Evolutionary conservation across 2,113 vertebrate genomes (phyloP), one percentile per base, ranked within the genome.

Genomic region (Trichomycterus rosablanca): DNA sequence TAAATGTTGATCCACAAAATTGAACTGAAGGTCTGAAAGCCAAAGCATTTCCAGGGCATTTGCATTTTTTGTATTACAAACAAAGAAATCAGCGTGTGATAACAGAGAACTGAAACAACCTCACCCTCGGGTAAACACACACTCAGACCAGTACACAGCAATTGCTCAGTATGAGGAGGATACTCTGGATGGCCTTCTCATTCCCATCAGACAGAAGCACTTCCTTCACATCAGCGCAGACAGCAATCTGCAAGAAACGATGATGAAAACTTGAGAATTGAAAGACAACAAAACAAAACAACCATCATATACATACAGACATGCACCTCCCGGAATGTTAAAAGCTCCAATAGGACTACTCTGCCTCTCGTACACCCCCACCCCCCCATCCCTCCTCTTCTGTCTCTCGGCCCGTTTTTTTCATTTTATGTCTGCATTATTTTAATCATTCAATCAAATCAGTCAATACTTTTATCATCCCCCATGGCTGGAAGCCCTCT

Each of bases 391-490:
- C 74, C 76, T 78, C 70, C 57, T 74, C 76, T 74, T 76, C 80
- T 92, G 90, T 89, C 92, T 89, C 90, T 90, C 84, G 87, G 89
- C 76, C 91, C 87, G 89, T 90, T 91, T 91, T n/a, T 92, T 90
- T 90, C 92, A 95, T 97, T 97, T 96, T 91, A 97, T 92, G 94
- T 98, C 93, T 98, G 96, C 96, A 97, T 98, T 98, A 98, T 98
- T 98, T 97, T 97, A 98, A 98, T 98, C 96, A 98, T 97, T 97
- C 94, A 97, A 97, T 97, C 95, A 98, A 97, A 98, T 98, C 96
- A 98, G 96, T 98, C 96, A 98, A 98, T 98, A 98, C 95, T 98
- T 98, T 97, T 98, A 97, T 98, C 96, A 95, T 93, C 91, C 91
- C 90, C 92, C 92, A 93, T 93, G 92, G 83, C 82, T 88, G 92